Conservation (phyloP, 2,113 vertebrate species). For the Lynx canadensis region DNA sequence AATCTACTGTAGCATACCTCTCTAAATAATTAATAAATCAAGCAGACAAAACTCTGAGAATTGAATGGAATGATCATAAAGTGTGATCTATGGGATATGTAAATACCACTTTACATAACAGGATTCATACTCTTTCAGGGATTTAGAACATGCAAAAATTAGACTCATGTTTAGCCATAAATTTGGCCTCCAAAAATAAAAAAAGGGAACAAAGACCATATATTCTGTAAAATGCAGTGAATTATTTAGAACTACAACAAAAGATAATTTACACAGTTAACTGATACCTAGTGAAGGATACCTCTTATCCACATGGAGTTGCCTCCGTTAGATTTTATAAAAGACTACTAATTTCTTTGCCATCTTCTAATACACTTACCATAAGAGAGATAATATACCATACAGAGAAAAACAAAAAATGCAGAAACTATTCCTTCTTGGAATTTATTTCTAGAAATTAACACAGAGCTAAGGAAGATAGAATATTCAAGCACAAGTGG, state of each 20-base stretch:
- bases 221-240: conserved; percentile 2
- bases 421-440: neutral
- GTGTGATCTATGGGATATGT: neutral
- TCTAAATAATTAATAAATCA: neutral
- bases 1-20: neutral
- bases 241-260: neutral
- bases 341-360: neutral
- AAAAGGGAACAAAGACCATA: neutral
- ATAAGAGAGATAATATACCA: neutral
- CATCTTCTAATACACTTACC: neutral
- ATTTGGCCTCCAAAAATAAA: neutral
- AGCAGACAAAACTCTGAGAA: neutral
- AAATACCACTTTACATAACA: neutral
- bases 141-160: neutral
- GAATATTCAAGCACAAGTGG: neutral
- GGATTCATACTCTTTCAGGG: neutral
- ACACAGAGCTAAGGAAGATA: neutral
- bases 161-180: neutral
- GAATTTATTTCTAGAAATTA: neutral
- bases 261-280: neutral
- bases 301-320: neutral
- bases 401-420: neutral
- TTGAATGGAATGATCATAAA: neutral
- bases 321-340: neutral
- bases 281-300: neutral